A percentile compares a stretch with the other conserved stretches of the same genome.
phyloP scores from a whole-genome alignment of 2,888 invertebrate species.

The Ischnus inquisitorius region DNA sequence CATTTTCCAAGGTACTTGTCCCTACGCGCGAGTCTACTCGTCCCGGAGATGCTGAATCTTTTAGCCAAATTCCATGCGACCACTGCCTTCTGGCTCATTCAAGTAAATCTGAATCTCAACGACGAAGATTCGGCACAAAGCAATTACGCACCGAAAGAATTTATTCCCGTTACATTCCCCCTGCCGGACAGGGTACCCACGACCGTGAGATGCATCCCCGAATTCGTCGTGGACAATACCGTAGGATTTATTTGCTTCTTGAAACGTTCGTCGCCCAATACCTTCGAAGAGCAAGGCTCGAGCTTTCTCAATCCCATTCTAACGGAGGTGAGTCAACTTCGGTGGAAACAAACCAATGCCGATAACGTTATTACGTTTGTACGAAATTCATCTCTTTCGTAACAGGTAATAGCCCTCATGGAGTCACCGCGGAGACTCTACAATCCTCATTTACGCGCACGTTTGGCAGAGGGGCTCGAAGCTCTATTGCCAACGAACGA shows the following conservation, averaged over 20 bases:
- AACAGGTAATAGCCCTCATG: slow-evolving; percentile 93
- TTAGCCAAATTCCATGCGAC: slow-evolving; percentile 92
- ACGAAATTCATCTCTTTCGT: slow-evolving; percentile 6
- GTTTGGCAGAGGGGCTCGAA: slow-evolving; percentile 95
- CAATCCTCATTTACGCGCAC: slow-evolving; percentile 97
- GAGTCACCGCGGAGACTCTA: slow-evolving; percentile 92
- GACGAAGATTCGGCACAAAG: slow-evolving; percentile 77
- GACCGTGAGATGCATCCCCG: slow-evolving; percentile 94
- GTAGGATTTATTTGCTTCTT: slow-evolving; percentile 93
- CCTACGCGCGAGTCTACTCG: slow-evolving; percentile 91
- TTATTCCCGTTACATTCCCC: slow-evolving; percentile 88
- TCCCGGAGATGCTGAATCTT: slow-evolving; percentile 90
- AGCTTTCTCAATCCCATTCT: slow-evolving; percentile 90
- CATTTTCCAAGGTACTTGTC: slow-evolving; percentile 88
- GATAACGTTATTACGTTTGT: not conserved
- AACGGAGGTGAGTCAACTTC: slow-evolving; percentile 86
- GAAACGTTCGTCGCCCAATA: slow-evolving; percentile 88
- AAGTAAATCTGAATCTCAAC: slow-evolving; percentile 89
- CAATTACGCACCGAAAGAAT: slow-evolving; percentile 88
- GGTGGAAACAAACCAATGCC: not conserved
- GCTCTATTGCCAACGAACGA: slow-evolving; percentile 92
- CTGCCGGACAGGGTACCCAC: slow-evolving; percentile 89
- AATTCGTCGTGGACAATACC: slow-evolving; percentile 95
- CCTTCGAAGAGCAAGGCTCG: slow-evolving; percentile 89
- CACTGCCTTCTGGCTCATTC: slow-evolving; percentile 94